Evolutionary conservation across 92 coral and sea anemone genomes (phyloP), one percentile per base, ranked within the genome.

Genomic region (Isaurus tuberculatus): DNA sequence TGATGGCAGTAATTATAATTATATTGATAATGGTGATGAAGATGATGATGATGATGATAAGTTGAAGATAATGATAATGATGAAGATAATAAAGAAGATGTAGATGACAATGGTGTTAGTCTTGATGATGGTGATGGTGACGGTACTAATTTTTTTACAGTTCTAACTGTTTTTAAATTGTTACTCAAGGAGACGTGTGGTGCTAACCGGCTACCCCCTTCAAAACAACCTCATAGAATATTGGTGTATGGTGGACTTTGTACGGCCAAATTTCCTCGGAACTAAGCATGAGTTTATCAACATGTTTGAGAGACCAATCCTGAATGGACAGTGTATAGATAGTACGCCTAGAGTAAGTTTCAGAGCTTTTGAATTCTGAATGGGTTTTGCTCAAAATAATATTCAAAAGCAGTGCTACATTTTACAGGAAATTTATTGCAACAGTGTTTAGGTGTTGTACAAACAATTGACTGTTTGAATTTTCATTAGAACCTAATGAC

Each of bases 241-340:
- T 85, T 95, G 98, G 98, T 95, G 98, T 43, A 95, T 95, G 98
- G 98, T 95, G 68, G 98, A 95, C 84, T 95, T 95, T 87, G 98
- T 95, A 43, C 88, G 98, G 36, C 98, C 98, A 25, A 93, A 93
- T 86, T 95, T 95, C 82, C 91, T 95, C 11, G 98, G 98, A 40
- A 93, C 90, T 51, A 91, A 88, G 75, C 98, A 93, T 69, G 98
- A 95, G 86, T 95, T 95, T 80, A 83, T 90, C 65, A 95, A 95
- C 90, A 95, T 93, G 98, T 95, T 95, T 95, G 98, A 95, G 82
- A 90, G 98, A 70, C 98, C 98, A 1, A 95, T 95, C 55, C 69
- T 93, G 5, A 95, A 95, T 83, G 98, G 98, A 64, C 98, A 95
- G 78, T 95, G 98, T 42, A 87, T 91, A 72, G 98, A 95, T 68